Conservation (phyloP, 2,113 vertebrate species). For the Romanogobio albipinnatus region DNA sequence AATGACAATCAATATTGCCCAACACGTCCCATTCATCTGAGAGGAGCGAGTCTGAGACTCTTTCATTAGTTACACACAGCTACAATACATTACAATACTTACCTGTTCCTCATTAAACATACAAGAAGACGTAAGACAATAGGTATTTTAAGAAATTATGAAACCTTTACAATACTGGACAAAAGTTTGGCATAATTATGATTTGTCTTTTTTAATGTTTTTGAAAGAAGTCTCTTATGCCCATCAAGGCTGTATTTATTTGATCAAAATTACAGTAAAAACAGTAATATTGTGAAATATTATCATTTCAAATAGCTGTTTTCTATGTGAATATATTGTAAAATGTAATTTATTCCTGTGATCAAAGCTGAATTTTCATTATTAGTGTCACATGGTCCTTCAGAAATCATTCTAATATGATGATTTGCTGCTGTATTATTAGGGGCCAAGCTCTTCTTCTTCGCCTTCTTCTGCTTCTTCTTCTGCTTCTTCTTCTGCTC, state of each 20-base stretch:
- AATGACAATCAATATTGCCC: conserved; percentile 19
- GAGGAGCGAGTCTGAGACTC: background rate
- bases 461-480: no score
- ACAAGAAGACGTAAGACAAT: background rate
- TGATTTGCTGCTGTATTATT: no score
- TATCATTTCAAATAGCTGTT: background rate
- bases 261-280: background rate
- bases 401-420: no score
- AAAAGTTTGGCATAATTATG: background rate
- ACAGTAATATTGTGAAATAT: background rate
- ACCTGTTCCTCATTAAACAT: background rate
- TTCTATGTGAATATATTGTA: no score
- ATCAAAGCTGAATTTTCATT: no score
- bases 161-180: background rate
- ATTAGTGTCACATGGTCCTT: no score
- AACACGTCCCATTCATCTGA: background rate
- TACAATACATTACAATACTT: conserved; percentile 9
- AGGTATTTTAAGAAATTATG: background rate
- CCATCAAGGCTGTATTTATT: background rate
- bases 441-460: no score
- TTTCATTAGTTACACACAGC: background rate
- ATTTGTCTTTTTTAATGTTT: background rate
- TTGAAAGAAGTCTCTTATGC: background rate
- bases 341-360: no score
- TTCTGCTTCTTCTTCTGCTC: no score